Percentiles rank a stretch among this genome's conserved stretches.
These are phyloP conservation scores for Lophura nycthemera DNA, from an alignment of 2,113 vertebrate species.

Conservation along the genomic window DNA sequence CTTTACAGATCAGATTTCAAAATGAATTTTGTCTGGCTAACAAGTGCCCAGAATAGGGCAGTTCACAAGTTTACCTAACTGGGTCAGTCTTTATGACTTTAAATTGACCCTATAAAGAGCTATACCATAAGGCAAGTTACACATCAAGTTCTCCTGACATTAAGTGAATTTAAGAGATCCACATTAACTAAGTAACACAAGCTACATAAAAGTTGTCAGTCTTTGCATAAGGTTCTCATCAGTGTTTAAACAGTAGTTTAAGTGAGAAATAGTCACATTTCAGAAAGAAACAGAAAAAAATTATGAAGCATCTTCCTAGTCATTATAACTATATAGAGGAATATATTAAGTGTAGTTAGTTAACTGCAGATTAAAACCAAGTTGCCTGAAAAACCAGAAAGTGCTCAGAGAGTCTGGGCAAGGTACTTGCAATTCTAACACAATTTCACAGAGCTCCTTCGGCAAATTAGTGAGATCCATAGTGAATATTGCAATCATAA, in stretches of 20 bases:
- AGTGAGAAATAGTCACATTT: neutral
- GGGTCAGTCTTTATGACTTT: neutral
- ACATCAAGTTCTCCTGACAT: neutral
- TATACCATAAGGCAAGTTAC: neutral
- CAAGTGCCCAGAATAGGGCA: neutral
- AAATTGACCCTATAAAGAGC: neutral
- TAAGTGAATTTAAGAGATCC: neutral
- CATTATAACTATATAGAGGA: neutral
- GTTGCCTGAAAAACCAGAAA: neutral
- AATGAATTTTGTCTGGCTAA: constrained; percentile 42
- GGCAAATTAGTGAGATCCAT: neutral
- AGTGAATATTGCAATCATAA: neutral
- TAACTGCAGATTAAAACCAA: neutral
- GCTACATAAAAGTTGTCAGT: neutral
- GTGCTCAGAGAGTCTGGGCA: neutral
- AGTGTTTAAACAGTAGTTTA: neutral
- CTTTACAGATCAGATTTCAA: constrained; percentile 1
- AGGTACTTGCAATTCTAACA: neutral
- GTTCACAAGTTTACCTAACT: constrained; percentile 10
- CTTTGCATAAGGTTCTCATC: neutral
- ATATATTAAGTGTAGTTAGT: neutral
- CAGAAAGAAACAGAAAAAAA: neutral
- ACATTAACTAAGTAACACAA: neutral
- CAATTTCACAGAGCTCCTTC: neutral
- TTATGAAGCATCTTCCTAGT: neutral